Percentiles rank a stretch among this genome's conserved stretches.
phyloP scores from a whole-genome alignment of 2,888 invertebrate genomes.

The Glomeris marginata region DNA sequence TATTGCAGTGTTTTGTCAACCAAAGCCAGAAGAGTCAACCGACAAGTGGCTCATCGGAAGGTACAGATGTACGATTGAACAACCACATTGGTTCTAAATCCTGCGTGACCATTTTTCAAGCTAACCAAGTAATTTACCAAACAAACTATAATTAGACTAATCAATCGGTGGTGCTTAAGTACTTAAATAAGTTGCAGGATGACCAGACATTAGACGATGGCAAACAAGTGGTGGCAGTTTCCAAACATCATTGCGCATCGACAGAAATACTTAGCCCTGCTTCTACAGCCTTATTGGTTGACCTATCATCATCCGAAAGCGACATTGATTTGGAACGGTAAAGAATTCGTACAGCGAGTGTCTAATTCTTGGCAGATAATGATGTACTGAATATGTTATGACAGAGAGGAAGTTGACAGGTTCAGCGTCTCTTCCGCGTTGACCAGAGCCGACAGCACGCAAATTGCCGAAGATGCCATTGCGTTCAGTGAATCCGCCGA shows the following conservation, averaged over 20 bases:
- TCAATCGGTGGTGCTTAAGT: neutral
- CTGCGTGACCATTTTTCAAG: slow-evolving; percentile 6
- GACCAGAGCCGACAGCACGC: slow-evolving; percentile 20
- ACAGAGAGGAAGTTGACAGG: slow-evolving; percentile 21
- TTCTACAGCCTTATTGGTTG: slow-evolving; percentile 16
- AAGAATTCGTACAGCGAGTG: neutral
- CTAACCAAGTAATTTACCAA: neutral
- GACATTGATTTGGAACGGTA: slow-evolving; percentile 6
- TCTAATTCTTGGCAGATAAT: neutral
- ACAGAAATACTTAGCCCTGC: slow-evolving; percentile 10
- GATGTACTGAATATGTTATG: neutral
- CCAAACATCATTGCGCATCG: slow-evolving; percentile 2
- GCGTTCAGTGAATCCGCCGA: slow-evolving; percentile 23
- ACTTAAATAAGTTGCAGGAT: neutral
- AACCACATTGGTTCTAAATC: slow-evolving; percentile 13
- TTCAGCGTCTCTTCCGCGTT: slow-evolving; percentile 21
- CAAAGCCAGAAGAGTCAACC: too few species aligned
- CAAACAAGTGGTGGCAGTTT: slow-evolving; percentile 10
- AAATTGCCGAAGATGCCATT: slow-evolving; percentile 5
- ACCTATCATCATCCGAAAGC: slow-evolving; percentile 18
- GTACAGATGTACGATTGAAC: too few species aligned
- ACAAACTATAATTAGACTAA: neutral
- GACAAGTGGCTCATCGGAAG: too few species aligned
- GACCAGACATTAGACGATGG: slow-evolving; percentile 1
- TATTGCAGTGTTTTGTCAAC: too few species aligned